These are phyloP conservation scores for Drosophila burlai DNA, from an alignment of 1,140 invertebrate genomes.

Conservation along the genomic window DNA sequence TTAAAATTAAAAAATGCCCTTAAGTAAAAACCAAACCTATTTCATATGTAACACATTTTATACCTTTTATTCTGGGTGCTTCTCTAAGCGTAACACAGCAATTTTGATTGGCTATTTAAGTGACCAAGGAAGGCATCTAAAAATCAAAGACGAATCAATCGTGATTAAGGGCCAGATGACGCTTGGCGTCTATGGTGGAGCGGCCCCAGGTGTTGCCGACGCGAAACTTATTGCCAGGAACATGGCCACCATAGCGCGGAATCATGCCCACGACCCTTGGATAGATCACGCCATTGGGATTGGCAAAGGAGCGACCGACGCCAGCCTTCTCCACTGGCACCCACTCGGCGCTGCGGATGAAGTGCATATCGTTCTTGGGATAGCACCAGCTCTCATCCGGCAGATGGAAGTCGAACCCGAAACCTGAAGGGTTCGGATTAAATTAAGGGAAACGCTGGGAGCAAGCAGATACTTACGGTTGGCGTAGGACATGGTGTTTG, in stretches of 20 bases:
- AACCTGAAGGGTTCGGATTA: constrained; percentile 27
- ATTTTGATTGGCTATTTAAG: constrained; percentile 28
- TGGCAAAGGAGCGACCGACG: constrained; percentile 82
- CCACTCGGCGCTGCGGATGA: constrained; percentile 88
- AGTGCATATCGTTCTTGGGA: constrained; percentile 90
- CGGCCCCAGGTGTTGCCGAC: constrained; percentile 90
- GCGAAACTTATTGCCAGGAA: constrained; percentile 88
- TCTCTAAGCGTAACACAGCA: constrained; percentile 49
- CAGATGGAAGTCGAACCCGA: constrained; percentile 66
- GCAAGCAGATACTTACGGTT: constrained; percentile 50
- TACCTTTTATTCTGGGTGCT: constrained; percentile 50
- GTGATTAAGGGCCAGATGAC: constrained; percentile 86
- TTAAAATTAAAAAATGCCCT: no score
- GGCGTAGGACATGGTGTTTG: constrained; percentile 55
- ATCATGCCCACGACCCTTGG: constrained; percentile 89
- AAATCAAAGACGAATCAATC: constrained; percentile 24
- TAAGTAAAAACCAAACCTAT: neutral
- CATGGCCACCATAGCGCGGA: constrained; percentile 90
- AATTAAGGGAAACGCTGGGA: neutral
- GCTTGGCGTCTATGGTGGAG: constrained; percentile 89
- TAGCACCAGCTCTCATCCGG: constrained; percentile 69
- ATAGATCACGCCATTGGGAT: constrained; percentile 88
- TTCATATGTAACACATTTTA: constrained; percentile 16
- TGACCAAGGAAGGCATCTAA: neutral
- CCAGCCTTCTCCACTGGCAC: constrained; percentile 87